These are phyloP conservation scores for Gymnopithys bicolor DNA, from an alignment of 2,797 vertebrate genomes.

Conservation along the genomic window DNA sequence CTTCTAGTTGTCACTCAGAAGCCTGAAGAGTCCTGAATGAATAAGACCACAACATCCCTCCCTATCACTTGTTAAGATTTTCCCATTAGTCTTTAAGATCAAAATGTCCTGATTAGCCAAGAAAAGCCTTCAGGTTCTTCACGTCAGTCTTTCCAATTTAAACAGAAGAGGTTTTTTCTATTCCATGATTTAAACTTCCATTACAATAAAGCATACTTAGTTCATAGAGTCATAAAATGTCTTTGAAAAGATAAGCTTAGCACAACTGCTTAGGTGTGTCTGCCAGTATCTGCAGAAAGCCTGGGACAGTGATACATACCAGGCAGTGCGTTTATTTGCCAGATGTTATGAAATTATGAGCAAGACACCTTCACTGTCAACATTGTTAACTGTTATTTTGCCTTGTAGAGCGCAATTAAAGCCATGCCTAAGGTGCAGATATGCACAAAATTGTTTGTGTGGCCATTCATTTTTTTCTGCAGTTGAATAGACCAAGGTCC, in stretches of 20 bases:
- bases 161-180: not conserved
- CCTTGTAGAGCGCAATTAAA: not conserved
- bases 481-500: rapidly evolving
- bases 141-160: not conserved
- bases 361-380: not conserved
- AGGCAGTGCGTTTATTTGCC: not conserved
- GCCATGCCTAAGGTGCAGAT: not conserved
- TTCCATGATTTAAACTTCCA: not conserved
- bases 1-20: not conserved
- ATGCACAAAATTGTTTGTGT: not conserved
- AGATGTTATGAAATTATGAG: not conserved
- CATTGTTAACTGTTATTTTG: not conserved
- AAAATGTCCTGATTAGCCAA: not conserved
- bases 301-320: not conserved
- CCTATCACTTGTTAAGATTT: not conserved
- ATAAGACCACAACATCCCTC: not conserved
- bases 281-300: not conserved
- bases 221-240: not conserved
- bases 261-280: not conserved
- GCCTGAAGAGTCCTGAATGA: not conserved
- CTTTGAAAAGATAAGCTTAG: not conserved
- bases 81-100: not conserved
- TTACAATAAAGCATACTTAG: not conserved
- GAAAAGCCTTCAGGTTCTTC: not conserved
- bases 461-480: not conserved